These are phyloP conservation scores for Eledona agricola DNA, from an alignment of 2,888 invertebrate species.

Conservation along the genomic window DNA sequence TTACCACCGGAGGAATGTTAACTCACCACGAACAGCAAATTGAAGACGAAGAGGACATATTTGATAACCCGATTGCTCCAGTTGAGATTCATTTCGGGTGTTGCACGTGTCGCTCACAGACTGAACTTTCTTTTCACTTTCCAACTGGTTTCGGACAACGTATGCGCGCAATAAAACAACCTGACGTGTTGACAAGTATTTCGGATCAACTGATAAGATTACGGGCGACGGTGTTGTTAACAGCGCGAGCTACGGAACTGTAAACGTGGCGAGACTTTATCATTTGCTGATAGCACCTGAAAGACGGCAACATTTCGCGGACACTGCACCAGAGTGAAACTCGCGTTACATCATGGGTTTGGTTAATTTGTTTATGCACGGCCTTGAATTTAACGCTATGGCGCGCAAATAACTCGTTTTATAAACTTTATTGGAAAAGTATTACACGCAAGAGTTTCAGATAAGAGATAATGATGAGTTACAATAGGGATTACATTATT, in stretches of 20 bases:
- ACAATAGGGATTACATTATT: no score
- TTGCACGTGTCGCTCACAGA: constrained; percentile 22
- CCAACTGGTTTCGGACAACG: constrained; percentile 13
- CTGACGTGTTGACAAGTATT: constrained; percentile 5
- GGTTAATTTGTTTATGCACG: constrained; percentile 15
- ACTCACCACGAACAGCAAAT: constrained; percentile 87
- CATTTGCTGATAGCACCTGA: constrained; percentile 21
- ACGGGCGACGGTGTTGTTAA: constrained; percentile 7
- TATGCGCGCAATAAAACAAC: constrained; percentile 14
- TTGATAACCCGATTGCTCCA: constrained; percentile 72
- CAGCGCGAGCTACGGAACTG: constrained; percentile 10
- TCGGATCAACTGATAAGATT: constrained; percentile 27
- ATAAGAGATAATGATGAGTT: no score
- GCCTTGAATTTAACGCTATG: constrained; percentile 17
- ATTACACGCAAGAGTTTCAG: background rate
- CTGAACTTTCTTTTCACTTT: constrained; percentile 29
- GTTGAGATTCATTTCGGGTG: constrained; percentile 51
- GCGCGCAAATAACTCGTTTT: background rate
- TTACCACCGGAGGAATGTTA: no score
- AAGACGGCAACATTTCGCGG: constrained; percentile 16
- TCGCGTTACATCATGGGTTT: constrained; percentile 1
- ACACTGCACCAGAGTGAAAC: background rate
- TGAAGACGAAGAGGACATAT: constrained; percentile 86
- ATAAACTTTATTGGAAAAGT: constrained; percentile 5
- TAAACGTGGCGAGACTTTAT: constrained; percentile 23